These are phyloP conservation scores for Aphodius granarius DNA, from an alignment of 2,888 invertebrate genomes.

Conservation along the genomic window DNA sequence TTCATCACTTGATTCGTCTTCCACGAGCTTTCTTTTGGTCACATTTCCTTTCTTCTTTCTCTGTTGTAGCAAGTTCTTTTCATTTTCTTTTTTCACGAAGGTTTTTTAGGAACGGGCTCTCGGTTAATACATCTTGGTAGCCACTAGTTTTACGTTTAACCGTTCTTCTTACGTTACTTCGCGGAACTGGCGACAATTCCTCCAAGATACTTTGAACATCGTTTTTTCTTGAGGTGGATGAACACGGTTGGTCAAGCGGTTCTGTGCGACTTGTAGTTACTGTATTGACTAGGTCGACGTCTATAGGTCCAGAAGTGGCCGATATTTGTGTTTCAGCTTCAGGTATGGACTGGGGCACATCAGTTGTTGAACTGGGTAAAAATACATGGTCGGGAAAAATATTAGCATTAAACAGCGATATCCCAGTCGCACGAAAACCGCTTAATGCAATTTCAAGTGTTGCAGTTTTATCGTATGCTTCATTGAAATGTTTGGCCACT, in stretches of 20 bases:
- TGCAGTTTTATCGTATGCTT: slow-evolving; percentile 14
- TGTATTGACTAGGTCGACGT: not conserved
- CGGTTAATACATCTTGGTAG: slow-evolving; percentile 27
- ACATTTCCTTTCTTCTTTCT: not conserved
- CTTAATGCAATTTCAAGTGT: slow-evolving; percentile 21
- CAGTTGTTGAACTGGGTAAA: slow-evolving; percentile 4
- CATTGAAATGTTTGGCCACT: slow-evolving; percentile 20
- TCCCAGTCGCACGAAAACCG: slow-evolving; percentile 18
- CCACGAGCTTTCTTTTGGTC: not conserved
- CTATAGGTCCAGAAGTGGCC: not conserved
- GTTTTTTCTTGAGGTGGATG: not conserved
- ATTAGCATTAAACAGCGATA: slow-evolving; percentile 21
- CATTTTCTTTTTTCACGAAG: slow-evolving; percentile 23
- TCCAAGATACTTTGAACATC: not conserved
- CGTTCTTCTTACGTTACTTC: slow-evolving; percentile 10
- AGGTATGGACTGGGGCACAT: not conserved
- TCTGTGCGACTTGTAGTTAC: not conserved
- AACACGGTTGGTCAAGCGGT: slow-evolving; percentile 1
- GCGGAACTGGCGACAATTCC: slow-evolving; percentile 21
- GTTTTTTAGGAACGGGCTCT: slow-evolving; percentile 26
- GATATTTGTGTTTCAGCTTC: too few species aligned
- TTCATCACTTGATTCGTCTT: not conserved
- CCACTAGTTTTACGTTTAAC: slow-evolving; percentile 22
- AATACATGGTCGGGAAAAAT: slow-evolving; percentile 22
- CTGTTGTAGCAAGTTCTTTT: not conserved